Conservation (phyloP, 2,888 invertebrate genomes). For the Thereva nobilitata region DNA sequence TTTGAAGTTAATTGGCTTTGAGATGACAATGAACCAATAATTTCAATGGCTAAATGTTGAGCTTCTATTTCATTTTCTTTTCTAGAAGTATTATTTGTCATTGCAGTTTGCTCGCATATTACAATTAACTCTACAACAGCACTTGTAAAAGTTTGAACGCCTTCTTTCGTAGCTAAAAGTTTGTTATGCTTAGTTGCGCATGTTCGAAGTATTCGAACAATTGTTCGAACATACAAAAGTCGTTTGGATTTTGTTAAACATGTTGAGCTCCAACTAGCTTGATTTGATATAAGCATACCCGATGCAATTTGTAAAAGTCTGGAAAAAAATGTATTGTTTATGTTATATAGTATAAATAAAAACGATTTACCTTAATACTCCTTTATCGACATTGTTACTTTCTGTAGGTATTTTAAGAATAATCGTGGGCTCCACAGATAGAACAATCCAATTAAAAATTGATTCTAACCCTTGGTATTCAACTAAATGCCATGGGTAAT, state of each 20-base stretch:
- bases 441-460: constrained; percentile 74
- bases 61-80: constrained; percentile 52
- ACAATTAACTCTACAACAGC: constrained; percentile 50
- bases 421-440: constrained; percentile 72
- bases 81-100: constrained; percentile 16
- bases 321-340: constrained; percentile 33
- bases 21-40: constrained; percentile 53
- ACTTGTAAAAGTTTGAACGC: constrained; percentile 48
- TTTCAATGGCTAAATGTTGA: constrained; percentile 53
- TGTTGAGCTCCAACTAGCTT: constrained; percentile 37
- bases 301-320: constrained; percentile 39
- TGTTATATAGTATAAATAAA: constrained; percentile 18
- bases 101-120: constrained; percentile 47
- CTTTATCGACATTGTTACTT: constrained; percentile 63
- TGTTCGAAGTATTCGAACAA: constrained; percentile 51
- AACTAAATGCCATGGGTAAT: constrained; percentile 68
- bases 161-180: constrained; percentile 52
- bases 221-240: constrained; percentile 54
- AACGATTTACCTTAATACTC: constrained; percentile 63
- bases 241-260: constrained; percentile 52
- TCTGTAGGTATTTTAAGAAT: constrained; percentile 62
- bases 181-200: constrained; percentile 54
- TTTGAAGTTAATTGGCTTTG: constrained; percentile 55
- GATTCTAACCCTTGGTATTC: constrained; percentile 67
- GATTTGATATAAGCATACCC: constrained; percentile 27